phyloP scores from a whole-genome alignment of 2,113 vertebrate species.

The Microcebus lehilahytsara region DNA sequence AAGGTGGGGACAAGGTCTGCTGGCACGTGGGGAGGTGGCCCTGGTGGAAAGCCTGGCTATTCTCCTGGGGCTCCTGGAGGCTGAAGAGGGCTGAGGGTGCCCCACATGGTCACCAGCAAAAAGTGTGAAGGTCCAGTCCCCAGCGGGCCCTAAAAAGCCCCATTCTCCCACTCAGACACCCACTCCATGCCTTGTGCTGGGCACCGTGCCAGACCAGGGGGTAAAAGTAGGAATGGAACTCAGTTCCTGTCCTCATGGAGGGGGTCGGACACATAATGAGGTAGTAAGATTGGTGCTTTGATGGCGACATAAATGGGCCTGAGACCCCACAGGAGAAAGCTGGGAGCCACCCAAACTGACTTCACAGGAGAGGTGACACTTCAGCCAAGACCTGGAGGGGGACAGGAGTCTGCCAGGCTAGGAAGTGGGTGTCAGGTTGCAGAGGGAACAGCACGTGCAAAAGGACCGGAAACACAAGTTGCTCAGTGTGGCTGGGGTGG shows the following conservation, averaged over 20 bases:
- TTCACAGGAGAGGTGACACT: background rate
- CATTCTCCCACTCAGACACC: background rate
- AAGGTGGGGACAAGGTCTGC: conserved; percentile 80
- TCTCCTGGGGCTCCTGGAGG: background rate
- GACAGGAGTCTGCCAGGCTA: background rate
- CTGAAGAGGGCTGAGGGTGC: background rate
- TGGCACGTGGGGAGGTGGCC: no score
- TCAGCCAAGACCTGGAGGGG: background rate
- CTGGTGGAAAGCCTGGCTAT: fast-evolving
- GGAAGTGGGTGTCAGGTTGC: fast-evolving
- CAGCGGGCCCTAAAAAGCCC: background rate
- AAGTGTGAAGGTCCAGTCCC: background rate
- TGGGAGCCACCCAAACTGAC: background rate
- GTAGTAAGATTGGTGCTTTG: background rate
- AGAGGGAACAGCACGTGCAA: background rate
- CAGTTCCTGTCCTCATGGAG: background rate
- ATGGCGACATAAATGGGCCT: background rate
- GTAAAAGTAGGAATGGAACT: background rate
- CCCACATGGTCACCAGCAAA: background rate
- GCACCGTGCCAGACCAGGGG: background rate
- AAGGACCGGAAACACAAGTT: no score
- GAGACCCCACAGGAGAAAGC: background rate
- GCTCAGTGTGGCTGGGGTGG: background rate
- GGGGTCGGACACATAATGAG: background rate
- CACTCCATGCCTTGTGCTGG: background rate